These are phyloP conservation scores for Standfussiana lucernea DNA, from an alignment of 2,888 invertebrate species.

Conservation along the genomic window DNA sequence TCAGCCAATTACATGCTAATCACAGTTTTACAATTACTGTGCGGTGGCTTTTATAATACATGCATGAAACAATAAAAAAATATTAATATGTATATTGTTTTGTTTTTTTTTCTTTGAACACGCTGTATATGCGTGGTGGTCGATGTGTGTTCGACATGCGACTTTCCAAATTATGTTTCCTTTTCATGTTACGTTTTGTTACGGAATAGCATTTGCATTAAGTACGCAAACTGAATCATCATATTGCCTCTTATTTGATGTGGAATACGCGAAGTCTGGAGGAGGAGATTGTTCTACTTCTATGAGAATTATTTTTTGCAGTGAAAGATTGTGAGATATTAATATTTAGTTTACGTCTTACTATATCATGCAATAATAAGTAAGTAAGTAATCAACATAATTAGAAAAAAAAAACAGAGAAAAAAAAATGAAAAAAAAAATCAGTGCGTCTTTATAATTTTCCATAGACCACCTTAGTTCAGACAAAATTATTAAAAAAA, in stretches of 20 bases:
- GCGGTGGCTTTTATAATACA: conserved; percentile 66
- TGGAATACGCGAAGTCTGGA: not conserved
- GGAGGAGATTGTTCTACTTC: not conserved
- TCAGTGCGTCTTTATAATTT: not conserved
- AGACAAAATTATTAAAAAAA: not conserved
- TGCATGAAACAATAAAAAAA: conserved; percentile 67
- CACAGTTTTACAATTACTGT: conserved; percentile 80
- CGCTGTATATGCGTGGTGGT: conserved; percentile 58
- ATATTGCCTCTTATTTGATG: not conserved
- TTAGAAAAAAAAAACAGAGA: not conserved
- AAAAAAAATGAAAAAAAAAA: not conserved
- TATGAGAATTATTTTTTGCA: not conserved
- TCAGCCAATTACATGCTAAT: conserved; percentile 86
- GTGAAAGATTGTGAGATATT: not conserved
- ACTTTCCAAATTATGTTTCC: conserved; percentile 44
- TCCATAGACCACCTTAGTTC: not conserved
- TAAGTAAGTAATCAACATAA: not conserved
- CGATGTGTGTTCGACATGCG: conserved; percentile 48
- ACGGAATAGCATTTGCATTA: conserved; percentile 27
- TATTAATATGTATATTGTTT: conserved; percentile 22
- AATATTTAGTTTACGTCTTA: not conserved
- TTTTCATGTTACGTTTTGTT: conserved; percentile 20
- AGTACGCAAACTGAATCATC: not conserved
- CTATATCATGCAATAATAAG: not conserved
- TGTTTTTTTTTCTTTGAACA: conserved; percentile 45